Base-by-base conservation (phyloP, 2,797 vertebrate genomes). In the Acrossocheilus wenchowensis region DNA sequence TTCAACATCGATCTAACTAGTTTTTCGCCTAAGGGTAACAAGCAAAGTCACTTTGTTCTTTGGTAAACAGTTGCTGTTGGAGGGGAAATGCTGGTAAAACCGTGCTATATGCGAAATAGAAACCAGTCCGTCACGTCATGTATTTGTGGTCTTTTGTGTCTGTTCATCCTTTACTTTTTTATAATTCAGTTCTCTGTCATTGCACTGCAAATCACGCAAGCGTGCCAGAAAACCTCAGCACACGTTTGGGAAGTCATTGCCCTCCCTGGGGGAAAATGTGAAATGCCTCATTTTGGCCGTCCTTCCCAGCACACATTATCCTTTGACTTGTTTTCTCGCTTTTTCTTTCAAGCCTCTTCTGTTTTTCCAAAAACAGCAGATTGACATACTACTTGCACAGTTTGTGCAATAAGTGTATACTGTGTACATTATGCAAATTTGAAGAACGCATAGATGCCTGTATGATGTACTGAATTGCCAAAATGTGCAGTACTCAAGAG, bases 41-140 rank as follows among this genome's bases (percentile, higher is more conserved):
- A 75, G 69, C 43, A 81, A 86, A 86, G 85, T 80, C 71, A 72
- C 87, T 86, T 88, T 91, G 94, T 93, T 94, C 92, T 93, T 92
- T 93, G 89, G 92, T 89, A 69, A 86, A 60, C 90, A 2, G 92
- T 93, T 93, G 91, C 90, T 93, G 93, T 94, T 93, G 90, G 86
- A 88, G 30, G 88, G 90, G 91, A 91, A 90, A 88, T 85, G 84
- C 84, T 50, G 66, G n/a, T 71, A 23, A 50, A 73, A 73, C 8
- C 1, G 2, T 1, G 8, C 39, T 17, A 72, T 10, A 9, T n/a
- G 57, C 57, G 19, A 69, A 83, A 74, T 30, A 45, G 4, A 45
- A 85, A 45, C 36, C 50, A 78, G 50, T 85, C 36, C 57, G 10
- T 50, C 71, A 19, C 6, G 52, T 75, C 34, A 17, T 60, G 11